phyloP scores from a whole-genome alignment of 2,113 vertebrate genomes.

The Pogona vitticeps region DNA sequence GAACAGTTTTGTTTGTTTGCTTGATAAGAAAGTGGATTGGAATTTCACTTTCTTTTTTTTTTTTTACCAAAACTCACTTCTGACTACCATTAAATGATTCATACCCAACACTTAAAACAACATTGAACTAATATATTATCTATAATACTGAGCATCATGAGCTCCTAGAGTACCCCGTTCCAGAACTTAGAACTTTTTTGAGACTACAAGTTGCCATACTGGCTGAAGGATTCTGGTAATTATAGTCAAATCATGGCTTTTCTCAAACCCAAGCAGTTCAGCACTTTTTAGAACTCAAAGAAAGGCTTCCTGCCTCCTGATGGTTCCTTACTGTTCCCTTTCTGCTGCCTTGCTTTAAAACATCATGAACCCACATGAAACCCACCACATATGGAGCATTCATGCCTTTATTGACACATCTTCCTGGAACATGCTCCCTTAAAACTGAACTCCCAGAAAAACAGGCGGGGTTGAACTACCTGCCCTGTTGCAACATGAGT shows the following conservation, averaged over 20 bases:
- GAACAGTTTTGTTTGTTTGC: neutral
- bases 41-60: neutral
- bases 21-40: neutral
- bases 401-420: too few species aligned
- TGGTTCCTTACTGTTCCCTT: too few species aligned
- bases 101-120: neutral
- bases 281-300: too few species aligned
- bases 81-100: neutral
- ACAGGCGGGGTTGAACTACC: too few species aligned
- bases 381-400: too few species aligned
- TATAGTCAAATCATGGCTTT: neutral
- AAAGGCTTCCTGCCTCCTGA: too few species aligned
- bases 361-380: too few species aligned
- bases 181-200: neutral
- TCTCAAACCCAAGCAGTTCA: neutral
- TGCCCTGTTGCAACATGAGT: too few species aligned
- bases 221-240: too few species aligned
- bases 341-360: too few species aligned
- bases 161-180: neutral
- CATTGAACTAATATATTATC: neutral
- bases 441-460: too few species aligned
- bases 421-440: too few species aligned
- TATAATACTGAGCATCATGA: neutral
- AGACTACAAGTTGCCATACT: neutral
- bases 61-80: conserved; percentile 4